Evolutionary conservation across 2,797 vertebrate genomes (phyloP).

Genomic region (Acanthurus tractus): DNA sequence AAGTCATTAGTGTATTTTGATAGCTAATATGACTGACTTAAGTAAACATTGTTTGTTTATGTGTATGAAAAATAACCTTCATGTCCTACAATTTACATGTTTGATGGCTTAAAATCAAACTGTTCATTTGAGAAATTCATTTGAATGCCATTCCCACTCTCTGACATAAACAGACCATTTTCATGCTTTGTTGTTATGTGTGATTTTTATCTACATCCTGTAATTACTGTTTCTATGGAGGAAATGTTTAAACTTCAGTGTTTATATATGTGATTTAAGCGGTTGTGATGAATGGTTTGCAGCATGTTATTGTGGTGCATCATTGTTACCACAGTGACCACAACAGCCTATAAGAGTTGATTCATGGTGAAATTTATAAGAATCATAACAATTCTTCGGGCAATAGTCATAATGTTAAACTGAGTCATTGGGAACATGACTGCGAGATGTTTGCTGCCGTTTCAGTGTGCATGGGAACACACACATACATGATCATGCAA

Average conservation of each 20-base stretch:
- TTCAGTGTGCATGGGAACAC: conserved; percentile 14
- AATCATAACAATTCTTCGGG: conserved; percentile 48
- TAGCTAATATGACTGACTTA: background rate
- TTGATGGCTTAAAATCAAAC: background rate
- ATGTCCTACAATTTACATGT: background rate
- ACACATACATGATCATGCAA: conserved; percentile 10
- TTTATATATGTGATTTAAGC: conserved; percentile 50
- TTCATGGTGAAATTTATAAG: conserved; percentile 43
- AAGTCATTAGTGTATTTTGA: background rate
- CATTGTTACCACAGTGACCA: conserved; percentile 39
- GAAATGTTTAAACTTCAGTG: conserved; percentile 51
- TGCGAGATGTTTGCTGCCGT: conserved; percentile 6
- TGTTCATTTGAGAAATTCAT: conserved; percentile 4
- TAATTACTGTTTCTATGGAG: conserved; percentile 69
- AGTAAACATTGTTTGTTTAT: background rate
- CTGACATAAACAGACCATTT: conserved; percentile 35
- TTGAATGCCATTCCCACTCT: conserved; percentile 30
- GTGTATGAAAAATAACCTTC: background rate
- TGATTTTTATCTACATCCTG: conserved; percentile 48
- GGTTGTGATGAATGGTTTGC: conserved; percentile 36
- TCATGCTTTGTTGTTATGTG: conserved; percentile 41
- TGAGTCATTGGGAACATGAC: conserved; percentile 42
- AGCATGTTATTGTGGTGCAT: conserved; percentile 56
- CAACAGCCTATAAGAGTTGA: conserved; percentile 43
- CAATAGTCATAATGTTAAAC: conserved; percentile 25